A percentile compares a stretch with the other conserved stretches of the same genome.
phyloP scores from a whole-genome alignment of 2,888 invertebrate species.

The Operophtera brumata region DNA sequence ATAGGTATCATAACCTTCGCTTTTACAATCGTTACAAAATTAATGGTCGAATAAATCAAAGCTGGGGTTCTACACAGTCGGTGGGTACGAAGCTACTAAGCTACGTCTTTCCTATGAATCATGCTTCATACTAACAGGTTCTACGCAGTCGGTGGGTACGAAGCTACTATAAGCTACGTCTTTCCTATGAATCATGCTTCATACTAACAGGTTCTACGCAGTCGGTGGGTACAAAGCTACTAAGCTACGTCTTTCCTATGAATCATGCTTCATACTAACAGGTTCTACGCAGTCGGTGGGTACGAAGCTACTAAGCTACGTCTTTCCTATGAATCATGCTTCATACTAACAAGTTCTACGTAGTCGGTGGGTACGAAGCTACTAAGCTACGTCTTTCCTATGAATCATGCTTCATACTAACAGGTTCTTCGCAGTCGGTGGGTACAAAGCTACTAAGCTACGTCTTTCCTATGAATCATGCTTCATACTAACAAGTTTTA shows the following conservation, averaged over 20 bases:
- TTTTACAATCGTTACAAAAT: slow-evolving; percentile 44
- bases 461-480: no score
- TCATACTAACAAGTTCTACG: no score
- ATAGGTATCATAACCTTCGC: slow-evolving; percentile 38
- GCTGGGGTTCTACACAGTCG: background rate
- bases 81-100: background rate
- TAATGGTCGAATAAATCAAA: slow-evolving; percentile 46
- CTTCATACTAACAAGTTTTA: no score
- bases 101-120: no score
- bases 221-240: background rate
- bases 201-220: no score
- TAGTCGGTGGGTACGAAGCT: background rate
- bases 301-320: background rate
- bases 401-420: no score
- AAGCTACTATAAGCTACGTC: background rate
- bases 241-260: background rate
- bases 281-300: background rate
- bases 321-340: no score
- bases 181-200: no score
- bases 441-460: background rate
- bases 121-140: no score
- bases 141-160: background rate
- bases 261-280: no score
- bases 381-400: background rate
- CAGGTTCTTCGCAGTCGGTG: background rate